A percentile compares a stretch with the other conserved stretches of the same genome.
Evolutionary conservation across 2,797 vertebrate genomes (phyloP).

Genomic region (Iguana delicatissima): DNA sequence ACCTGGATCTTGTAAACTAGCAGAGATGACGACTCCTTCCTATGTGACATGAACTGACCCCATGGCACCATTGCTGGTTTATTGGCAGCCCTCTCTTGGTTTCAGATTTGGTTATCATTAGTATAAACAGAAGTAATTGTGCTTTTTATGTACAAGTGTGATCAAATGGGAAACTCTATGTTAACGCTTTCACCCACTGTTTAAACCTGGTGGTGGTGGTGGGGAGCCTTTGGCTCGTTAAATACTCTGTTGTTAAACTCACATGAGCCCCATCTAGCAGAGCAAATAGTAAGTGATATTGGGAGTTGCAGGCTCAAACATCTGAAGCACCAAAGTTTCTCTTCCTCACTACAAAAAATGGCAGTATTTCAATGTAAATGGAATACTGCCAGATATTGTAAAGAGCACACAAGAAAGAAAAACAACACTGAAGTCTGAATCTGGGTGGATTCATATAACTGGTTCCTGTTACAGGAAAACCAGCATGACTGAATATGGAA

Average conservation of each 20-base stretch:
- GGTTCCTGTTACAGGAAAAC: neutral
- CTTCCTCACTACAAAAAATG: neutral
- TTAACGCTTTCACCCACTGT: too few species aligned
- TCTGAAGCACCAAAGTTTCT: too few species aligned
- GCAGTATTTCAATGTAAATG: neutral
- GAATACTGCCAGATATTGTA: neutral
- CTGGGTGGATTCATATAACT: neutral
- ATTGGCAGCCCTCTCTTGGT: neutral
- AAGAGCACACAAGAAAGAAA: neutral
- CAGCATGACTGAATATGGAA: neutral
- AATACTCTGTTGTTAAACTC: neutral
- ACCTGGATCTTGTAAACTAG: neutral
- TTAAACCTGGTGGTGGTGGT: neutral
- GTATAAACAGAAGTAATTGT: too few species aligned
- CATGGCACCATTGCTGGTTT: neutral
- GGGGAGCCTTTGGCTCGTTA: neutral
- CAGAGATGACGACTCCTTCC: neutral
- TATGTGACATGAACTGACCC: neutral
- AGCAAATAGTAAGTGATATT: too few species aligned
- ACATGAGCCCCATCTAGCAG: neutral
- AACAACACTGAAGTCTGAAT: neutral
- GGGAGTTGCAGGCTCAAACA: too few species aligned
- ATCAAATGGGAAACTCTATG: too few species aligned
- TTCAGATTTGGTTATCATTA: too few species aligned
- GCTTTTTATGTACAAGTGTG: too few species aligned